These are phyloP conservation scores for Xanthorhoe spadicearia DNA, from an alignment of 2,888 invertebrate species.

Conservation along the genomic window DNA sequence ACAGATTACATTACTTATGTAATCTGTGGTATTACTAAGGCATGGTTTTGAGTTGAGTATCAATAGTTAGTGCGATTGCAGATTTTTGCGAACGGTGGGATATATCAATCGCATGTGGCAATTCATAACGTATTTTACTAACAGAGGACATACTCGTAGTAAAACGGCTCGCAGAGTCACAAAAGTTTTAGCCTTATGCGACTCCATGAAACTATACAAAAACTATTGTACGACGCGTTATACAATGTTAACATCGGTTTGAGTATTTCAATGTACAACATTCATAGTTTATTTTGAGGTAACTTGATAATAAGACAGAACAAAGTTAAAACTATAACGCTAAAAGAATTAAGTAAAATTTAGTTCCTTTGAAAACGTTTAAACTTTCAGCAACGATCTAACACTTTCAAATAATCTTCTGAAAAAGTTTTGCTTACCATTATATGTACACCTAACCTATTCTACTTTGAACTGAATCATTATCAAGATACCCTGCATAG, in stretches of 20 bases:
- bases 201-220: neutral
- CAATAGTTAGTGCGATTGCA: constrained; percentile 7
- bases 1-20: no score
- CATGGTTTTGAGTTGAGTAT: constrained; percentile 21
- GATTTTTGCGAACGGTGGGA: constrained; percentile 18
- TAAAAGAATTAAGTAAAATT: no score
- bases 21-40: no score
- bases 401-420: neutral
- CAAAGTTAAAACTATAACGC: no score
- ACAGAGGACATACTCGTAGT: neutral
- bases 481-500: neutral
- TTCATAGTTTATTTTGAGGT: neutral
- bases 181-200: neutral
- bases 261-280: constrained; percentile 6
- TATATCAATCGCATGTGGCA: constrained; percentile 9
- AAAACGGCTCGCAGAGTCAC: neutral
- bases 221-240: constrained; percentile 6
- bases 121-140: neutral
- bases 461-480: neutral
- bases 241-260: neutral
- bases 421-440: neutral
- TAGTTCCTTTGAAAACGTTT: no score
- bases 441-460: neutral
- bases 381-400: neutral
- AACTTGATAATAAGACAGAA: neutral